These are phyloP conservation scores for Acropternis orthonyx DNA, from an alignment of 2,797 vertebrate species.

Conservation along the genomic window DNA sequence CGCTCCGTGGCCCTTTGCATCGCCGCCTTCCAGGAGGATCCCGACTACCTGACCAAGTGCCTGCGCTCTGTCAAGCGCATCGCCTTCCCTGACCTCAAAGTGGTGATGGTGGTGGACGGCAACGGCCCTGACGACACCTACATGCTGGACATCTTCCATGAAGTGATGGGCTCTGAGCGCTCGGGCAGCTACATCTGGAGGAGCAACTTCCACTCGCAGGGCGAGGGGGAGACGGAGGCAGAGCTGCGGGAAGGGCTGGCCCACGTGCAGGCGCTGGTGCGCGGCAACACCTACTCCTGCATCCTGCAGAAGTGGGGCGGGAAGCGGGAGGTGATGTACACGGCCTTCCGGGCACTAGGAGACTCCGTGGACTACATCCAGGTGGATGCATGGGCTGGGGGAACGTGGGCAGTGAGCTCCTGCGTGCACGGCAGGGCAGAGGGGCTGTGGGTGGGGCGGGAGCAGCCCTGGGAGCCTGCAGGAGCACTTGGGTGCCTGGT, in stretches of 20 bases:
- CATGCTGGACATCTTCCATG: slow-evolving; percentile 98
- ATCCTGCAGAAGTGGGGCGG: slow-evolving; percentile 98
- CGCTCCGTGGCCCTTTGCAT: slow-evolving; percentile 92
- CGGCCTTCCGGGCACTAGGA: slow-evolving; percentile 93
- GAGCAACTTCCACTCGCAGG: slow-evolving; percentile 87
- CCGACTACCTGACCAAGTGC: slow-evolving; percentile 95
- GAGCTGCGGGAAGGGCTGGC: slow-evolving; percentile 82
- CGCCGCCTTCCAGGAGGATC: slow-evolving; percentile 95
- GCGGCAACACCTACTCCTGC: slow-evolving; percentile 84
- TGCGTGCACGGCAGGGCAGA: accelerated
- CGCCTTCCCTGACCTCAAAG: slow-evolving; percentile 90
- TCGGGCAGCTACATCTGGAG: slow-evolving; percentile 89
- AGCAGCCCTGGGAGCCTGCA: neutral
- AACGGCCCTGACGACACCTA: slow-evolving; percentile 91
- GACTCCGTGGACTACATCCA: slow-evolving; percentile 95
- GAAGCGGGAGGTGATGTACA: slow-evolving; percentile 99
- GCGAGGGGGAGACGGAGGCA: slow-evolving; percentile 78
- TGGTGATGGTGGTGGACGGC: slow-evolving; percentile 96
- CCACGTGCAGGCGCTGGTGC: slow-evolving; percentile 81
- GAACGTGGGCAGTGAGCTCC: accelerated
- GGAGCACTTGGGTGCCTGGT: neutral
- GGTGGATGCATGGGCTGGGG: slow-evolving; percentile 72
- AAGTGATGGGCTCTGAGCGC: slow-evolving; percentile 88
- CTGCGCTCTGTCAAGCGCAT: slow-evolving; percentile 88
- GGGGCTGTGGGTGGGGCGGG: neutral